A percentile compares a stretch with the other conserved stretches of the same genome.
Conservation (phyloP, 2,797 vertebrate genomes). For the Falco biarmicus region DNA sequence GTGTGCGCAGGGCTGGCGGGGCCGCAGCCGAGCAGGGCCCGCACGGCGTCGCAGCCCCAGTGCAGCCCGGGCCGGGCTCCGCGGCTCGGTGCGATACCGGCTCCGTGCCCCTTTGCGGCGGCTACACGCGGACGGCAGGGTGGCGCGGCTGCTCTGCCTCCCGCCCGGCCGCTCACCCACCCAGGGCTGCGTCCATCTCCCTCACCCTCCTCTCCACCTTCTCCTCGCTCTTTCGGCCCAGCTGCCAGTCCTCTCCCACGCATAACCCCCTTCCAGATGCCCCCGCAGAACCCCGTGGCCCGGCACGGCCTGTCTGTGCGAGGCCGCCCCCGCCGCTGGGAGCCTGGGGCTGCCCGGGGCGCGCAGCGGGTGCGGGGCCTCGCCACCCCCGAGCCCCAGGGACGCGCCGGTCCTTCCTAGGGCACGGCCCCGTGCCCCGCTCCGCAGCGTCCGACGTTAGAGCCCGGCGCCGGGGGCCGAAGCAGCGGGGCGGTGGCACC, state of each 20-base stretch:
- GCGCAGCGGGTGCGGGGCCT: not conserved
- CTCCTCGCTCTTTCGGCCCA: not conserved
- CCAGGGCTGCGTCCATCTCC: not conserved
- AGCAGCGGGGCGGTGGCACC: not conserved
- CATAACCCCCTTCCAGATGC: not conserved
- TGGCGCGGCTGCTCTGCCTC: not conserved
- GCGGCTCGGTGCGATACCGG: not conserved
- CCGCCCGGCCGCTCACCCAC: not conserved
- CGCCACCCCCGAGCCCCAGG: not conserved
- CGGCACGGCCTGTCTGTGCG: too few species aligned
- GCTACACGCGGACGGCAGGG: not conserved
- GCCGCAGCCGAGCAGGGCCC: not conserved
- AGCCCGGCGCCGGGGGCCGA: not conserved
- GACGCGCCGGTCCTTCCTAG: not conserved
- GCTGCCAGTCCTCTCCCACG: not conserved
- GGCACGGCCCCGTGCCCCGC: too few species aligned
- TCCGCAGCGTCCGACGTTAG: fast-evolving
- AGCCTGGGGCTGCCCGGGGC: not conserved
- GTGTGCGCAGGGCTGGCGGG: not conserved
- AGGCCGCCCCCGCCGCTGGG: too few species aligned
- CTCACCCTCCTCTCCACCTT: not conserved
- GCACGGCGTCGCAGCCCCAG: too few species aligned
- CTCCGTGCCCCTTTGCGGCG: not conserved
- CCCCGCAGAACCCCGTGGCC: not conserved
- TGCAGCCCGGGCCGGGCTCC: not conserved